Evolutionary conservation across 2,888 invertebrate species (phyloP).

Genomic region (Lumbricus terrestris): DNA sequence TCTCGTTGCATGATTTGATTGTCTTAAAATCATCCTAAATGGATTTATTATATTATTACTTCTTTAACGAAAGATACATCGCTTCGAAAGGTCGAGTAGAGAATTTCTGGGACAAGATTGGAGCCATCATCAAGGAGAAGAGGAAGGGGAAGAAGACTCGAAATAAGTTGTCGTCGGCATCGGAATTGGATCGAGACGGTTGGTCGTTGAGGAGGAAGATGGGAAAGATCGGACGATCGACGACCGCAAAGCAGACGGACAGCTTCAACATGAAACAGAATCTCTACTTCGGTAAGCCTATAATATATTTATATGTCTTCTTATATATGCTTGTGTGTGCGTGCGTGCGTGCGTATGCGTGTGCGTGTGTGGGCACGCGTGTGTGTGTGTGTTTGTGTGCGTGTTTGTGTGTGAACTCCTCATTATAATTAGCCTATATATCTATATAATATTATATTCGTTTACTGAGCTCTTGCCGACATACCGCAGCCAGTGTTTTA

Average conservation of each 20-base stretch:
- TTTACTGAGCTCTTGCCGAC: too few species aligned
- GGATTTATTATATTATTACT: too few species aligned
- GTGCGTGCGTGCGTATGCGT: too few species aligned
- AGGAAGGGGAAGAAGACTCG: background rate
- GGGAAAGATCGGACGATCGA: background rate
- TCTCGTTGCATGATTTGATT: background rate
- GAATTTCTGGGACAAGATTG: background rate
- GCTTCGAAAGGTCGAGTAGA: background rate
- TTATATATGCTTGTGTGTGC: too few species aligned
- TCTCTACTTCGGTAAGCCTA: conserved; percentile 12
- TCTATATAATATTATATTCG: too few species aligned
- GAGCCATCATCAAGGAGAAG: background rate
- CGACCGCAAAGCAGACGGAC: background rate
- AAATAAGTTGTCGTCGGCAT: background rate
- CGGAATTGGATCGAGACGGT: background rate
- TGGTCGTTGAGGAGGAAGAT: background rate
- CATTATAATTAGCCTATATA: too few species aligned
- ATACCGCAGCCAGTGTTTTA: too few species aligned
- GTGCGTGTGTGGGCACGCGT: too few species aligned
- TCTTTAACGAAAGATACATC: background rate
- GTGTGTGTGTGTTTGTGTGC: too few species aligned
- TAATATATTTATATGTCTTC: background rate
- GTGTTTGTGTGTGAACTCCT: too few species aligned
- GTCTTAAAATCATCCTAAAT: too few species aligned
- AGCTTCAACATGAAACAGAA: background rate